Evolutionary conservation across 2,888 invertebrate genomes (phyloP), one percentile per base, ranked within the genome.

Genomic region (Ichneumon xanthorius): DNA sequence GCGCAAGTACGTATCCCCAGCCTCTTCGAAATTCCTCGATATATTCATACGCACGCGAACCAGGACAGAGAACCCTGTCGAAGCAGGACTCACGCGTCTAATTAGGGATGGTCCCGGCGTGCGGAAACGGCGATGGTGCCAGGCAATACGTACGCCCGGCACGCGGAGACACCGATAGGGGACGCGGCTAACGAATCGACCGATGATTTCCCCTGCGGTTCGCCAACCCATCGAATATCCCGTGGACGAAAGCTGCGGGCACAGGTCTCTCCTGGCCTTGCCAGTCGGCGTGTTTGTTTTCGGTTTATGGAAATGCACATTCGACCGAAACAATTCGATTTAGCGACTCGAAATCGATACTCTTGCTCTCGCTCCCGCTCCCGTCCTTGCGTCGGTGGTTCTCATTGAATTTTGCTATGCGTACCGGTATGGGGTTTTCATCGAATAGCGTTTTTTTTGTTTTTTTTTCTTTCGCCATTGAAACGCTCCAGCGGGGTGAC

Each of bases 191-290:
- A 91, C 90, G 91, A 92, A 91, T 92, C 89, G 84, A 82, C 82
- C 87, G 90, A 83, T 92, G 92, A 92, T 92, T 92, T 92, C 91
- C 92, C 92, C 89, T 90, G 91, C 90, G 92, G 88, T 89, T 87
- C 82, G 82, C 68, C 75, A 70, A 80, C 65, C 78, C 68, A 78
- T 65, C 19, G 79, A 79, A 79, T 84, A 86, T 84, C 80, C 65
- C 71, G 65, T 40, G 67, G 53, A 65, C 45, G 77, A 72, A 53
- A 30, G 26, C 14, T 30, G 19, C 37, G 71, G 68, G 55, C 33
- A 72, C 45, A 37, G 40, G 9, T 45, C 63, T 63, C 16, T 63
- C 30, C 63, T 30, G 30, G 58, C 33, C n/a, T 45, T 87, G 87
- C 86, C 89, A 84, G 80, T 85, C 75, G 87, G 87, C 88, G 89